A percentile compares a stretch with the other conserved stretches of the same genome.
These are phyloP conservation scores for Bubalus kerabau DNA, from an alignment of 2,113 vertebrate genomes.

Conservation along the genomic window DNA sequence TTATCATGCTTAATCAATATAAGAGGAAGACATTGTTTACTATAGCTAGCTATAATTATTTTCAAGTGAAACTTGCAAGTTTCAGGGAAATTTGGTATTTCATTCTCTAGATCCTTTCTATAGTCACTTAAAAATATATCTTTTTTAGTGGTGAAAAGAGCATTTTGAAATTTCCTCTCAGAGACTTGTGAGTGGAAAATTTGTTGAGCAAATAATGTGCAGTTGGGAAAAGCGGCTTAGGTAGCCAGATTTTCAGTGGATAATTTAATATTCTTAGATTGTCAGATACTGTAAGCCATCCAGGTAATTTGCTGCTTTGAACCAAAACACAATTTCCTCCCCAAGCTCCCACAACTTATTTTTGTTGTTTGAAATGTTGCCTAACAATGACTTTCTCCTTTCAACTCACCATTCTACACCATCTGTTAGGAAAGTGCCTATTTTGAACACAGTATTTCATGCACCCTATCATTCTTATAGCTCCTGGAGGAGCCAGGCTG, in stretches of 20 bases:
- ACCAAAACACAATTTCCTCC: constrained; percentile 48
- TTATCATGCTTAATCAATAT: neutral
- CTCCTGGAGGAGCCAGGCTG: neutral
- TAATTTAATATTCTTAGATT: constrained; percentile 39
- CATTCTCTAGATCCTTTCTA: constrained; percentile 34
- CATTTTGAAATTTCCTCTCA: constrained; percentile 33
- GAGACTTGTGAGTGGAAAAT: constrained; percentile 1
- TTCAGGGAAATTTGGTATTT: constrained; percentile 13
- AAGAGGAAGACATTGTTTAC: constrained; percentile 13
- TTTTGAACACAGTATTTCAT: constrained; percentile 43
- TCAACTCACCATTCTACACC: constrained; percentile 2
- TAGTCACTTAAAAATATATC: neutral
- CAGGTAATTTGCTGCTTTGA: constrained; percentile 70
- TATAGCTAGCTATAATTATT: constrained; percentile 35
- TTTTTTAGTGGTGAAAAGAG: constrained; percentile 31
- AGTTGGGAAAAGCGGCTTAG: constrained; percentile 43
- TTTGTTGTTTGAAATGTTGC: constrained; percentile 57
- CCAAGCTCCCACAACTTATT: constrained; percentile 47
- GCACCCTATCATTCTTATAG: constrained; percentile 31
- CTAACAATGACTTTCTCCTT: constrained; percentile 40
- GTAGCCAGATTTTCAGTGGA: constrained; percentile 22
- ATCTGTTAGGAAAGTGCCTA: constrained; percentile 54
- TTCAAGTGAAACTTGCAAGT: neutral
- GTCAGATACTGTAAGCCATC: constrained; percentile 50
- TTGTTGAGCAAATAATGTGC: constrained; percentile 52